Evolutionary conservation across 2,113 vertebrate genomes (phyloP), one percentile per base, ranked within the genome.

Genomic region (Burhinus bistriatus): DNA sequence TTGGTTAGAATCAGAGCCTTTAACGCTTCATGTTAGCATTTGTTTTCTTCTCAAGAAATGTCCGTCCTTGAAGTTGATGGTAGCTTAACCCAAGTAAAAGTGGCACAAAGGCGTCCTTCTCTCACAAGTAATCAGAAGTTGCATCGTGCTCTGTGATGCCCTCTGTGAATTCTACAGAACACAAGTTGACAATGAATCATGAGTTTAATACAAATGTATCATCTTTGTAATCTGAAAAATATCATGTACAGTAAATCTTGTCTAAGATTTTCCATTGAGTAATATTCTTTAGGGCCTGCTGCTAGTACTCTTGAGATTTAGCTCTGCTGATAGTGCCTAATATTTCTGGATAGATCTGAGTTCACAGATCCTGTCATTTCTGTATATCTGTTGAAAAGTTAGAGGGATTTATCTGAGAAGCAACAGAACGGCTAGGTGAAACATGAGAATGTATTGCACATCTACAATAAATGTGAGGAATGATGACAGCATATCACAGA

Each of bases 141-240:
- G 40, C 29, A 47, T 87, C 40, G 4, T 72, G 73, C 51, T 54
- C 30, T 15, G 5, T 16, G 81, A n/a, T 91, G 65, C 72, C 84
- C 84, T 88, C 75, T 91, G 79, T 86, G 95, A 87, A 93, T 96
- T 97, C 45, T 22, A 62, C 66, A 87, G 64, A 79, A 81, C 52
- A 57, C 0, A 2, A 52, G 29, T 38, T 90, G 92, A 78, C 70
- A 87, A 83, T 96, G 91, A 96, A 95, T 96, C 89, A 88, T 83
- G 78, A 81, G 40, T 94, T 96, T 95, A 95, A 89, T 96, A 91
- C 72, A 93, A 93, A 95, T 88, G 68, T 90, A 96, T 96, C 91
- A 90, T 91, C 76, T 13, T 75, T 68, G 92, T 94, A 96, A 96
- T 92, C 93, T 96, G 93, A 91, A 93, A 97, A 96, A 86, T 95